Evolutionary conservation across 2,113 vertebrate species (phyloP).

Genomic region (Tamias sibiricus): DNA sequence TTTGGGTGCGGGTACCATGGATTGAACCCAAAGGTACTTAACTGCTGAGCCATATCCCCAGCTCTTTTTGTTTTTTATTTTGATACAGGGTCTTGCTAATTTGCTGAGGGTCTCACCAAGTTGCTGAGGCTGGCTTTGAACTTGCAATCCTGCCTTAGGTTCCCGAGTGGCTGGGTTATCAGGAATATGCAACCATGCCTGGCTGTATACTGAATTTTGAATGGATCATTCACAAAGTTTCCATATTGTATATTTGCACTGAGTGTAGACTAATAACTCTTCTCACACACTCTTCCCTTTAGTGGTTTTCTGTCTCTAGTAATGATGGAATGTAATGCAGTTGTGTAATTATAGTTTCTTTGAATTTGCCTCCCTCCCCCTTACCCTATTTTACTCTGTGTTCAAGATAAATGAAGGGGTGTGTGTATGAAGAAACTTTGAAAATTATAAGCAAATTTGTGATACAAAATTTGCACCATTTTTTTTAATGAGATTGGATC

Average conservation of each 20-base stretch:
- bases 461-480: background rate
- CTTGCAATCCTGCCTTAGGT: too few relatives aligned
- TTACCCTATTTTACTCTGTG: background rate
- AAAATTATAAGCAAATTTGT: background rate
- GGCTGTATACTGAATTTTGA: background rate
- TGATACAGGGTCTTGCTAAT: too few relatives aligned
- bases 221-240: background rate
- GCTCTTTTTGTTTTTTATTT: too few relatives aligned
- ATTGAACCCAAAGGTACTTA: too few relatives aligned
- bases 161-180: too few relatives aligned
- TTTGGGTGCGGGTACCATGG: too few relatives aligned
- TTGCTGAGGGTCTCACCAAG: too few relatives aligned
- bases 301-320: background rate
- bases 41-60: too few relatives aligned
- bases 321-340: background rate
- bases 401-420: background rate
- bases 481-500: constrained; percentile 24
- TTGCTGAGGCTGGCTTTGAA: too few relatives aligned
- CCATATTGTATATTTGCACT: background rate
- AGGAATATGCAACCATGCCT: too few relatives aligned
- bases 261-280: background rate
- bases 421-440: background rate
- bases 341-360: background rate
- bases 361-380: background rate
- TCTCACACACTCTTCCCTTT: too few relatives aligned